Conservation (phyloP, 2,113 vertebrate genomes). For the Petroica traversi region DNA sequence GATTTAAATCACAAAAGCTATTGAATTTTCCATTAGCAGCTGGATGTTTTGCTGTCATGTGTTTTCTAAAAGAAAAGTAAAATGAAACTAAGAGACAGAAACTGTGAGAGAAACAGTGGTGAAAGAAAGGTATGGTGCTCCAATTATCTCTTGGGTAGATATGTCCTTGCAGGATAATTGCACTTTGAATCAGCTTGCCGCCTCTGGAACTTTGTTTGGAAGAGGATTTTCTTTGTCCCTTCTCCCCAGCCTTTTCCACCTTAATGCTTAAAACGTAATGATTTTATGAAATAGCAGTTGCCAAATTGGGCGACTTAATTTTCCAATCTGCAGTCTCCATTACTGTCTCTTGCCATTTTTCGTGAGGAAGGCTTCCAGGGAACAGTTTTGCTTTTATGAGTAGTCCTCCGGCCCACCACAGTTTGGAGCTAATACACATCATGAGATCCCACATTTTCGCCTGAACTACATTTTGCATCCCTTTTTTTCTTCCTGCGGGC, state of each 20-base stretch:
- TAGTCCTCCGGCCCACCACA: background rate
- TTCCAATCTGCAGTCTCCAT: background rate
- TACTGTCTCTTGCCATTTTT: background rate
- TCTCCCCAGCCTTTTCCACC: background rate
- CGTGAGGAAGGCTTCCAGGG: background rate
- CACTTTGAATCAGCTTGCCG: background rate
- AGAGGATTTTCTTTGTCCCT: background rate
- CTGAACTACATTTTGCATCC: background rate
- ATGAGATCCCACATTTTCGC: background rate
- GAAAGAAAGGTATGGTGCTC: background rate
- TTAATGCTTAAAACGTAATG: background rate
- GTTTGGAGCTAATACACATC: background rate
- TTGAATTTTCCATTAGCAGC: constrained; percentile 46
- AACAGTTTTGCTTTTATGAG: background rate
- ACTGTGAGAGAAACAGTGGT: background rate
- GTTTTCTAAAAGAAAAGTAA: constrained; percentile 27
- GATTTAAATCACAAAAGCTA: constrained; percentile 56
- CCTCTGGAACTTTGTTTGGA: background rate
- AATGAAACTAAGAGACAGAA: constrained; percentile 8
- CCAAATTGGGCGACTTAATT: background rate
- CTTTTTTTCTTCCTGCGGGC: background rate
- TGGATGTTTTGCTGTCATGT: constrained; percentile 35
- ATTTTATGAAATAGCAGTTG: background rate
- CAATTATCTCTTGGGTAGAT: background rate
- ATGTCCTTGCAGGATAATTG: background rate